A percentile compares a stretch with the other conserved stretches of the same genome.
Evolutionary conservation across 2,113 vertebrate genomes (phyloP).

Genomic region (Odocoileus virginianus): DNA sequence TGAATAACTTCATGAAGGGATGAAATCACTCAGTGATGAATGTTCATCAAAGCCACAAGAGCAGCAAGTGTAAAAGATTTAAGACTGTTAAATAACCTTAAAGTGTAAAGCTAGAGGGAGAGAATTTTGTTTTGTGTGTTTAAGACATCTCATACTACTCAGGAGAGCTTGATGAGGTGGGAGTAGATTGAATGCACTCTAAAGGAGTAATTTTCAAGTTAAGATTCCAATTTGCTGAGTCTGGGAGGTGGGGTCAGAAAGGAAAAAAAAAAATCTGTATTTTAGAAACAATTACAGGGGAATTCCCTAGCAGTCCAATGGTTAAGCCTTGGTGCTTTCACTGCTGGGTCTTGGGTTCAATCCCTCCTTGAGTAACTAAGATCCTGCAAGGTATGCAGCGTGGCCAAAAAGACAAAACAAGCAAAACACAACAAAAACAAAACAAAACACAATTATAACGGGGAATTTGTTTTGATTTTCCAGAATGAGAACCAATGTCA

Average conservation of each 20-base stretch:
- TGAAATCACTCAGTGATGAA: background rate
- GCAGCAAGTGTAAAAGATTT: background rate
- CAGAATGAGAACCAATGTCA: background rate
- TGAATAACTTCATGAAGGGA: background rate
- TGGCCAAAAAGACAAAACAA: background rate
- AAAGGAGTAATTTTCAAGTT: background rate
- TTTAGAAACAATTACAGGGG: background rate
- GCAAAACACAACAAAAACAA: background rate
- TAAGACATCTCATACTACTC: conserved; percentile 56
- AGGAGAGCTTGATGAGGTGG: background rate
- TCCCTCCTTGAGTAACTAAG: background rate
- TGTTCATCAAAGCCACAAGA: background rate
- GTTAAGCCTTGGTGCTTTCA: background rate
- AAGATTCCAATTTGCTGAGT: background rate
- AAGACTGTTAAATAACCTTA: background rate
- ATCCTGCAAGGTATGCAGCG: background rate
- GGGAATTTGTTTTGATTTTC: background rate
- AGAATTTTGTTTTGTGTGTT: background rate
- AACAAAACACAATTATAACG: background rate
- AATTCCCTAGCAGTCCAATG: background rate
- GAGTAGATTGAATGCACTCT: background rate
- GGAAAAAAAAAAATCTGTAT: background rate
- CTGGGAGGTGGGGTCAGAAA: background rate
- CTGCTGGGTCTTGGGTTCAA: background rate
- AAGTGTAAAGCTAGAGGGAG: background rate